Percentiles rank a stretch among this genome's conserved stretches.
These are phyloP conservation scores for Neoarius graeffei DNA, from an alignment of 2,113 vertebrate genomes.

Conservation along the genomic window DNA sequence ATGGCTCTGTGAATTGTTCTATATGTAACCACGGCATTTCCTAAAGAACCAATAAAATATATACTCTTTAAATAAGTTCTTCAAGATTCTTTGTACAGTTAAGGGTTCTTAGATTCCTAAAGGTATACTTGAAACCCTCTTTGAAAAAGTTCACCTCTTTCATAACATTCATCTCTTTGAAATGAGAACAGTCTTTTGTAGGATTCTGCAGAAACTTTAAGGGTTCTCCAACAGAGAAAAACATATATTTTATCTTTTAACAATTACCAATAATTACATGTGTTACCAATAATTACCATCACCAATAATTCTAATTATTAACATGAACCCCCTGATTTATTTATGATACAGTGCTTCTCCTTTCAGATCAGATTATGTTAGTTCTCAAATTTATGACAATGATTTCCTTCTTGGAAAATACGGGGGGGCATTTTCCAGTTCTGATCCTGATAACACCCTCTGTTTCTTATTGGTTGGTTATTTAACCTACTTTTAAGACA, in stretches of 20 bases:
- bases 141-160: too few species aligned
- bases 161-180: too few species aligned
- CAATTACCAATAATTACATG: background rate
- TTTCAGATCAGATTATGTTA: background rate
- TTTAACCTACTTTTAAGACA: slow-evolving; percentile 30
- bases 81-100: too few species aligned
- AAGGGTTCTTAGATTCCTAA: too few species aligned
- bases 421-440: background rate
- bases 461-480: slow-evolving; percentile 7
- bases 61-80: too few species aligned
- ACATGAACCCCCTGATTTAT: background rate
- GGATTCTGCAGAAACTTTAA: background rate
- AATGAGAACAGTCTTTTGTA: too few species aligned
- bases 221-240: background rate
- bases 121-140: too few species aligned
- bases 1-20: too few species aligned
- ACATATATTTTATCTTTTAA: background rate
- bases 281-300: background rate
- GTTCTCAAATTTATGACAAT: background rate
- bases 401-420: background rate
- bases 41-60: too few species aligned
- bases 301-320: background rate
- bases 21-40: too few species aligned
- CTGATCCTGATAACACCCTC: background rate
- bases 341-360: background rate